Conservation (phyloP, 2,888 invertebrate genomes). For the Hydrotaea diabolus region DNA sequence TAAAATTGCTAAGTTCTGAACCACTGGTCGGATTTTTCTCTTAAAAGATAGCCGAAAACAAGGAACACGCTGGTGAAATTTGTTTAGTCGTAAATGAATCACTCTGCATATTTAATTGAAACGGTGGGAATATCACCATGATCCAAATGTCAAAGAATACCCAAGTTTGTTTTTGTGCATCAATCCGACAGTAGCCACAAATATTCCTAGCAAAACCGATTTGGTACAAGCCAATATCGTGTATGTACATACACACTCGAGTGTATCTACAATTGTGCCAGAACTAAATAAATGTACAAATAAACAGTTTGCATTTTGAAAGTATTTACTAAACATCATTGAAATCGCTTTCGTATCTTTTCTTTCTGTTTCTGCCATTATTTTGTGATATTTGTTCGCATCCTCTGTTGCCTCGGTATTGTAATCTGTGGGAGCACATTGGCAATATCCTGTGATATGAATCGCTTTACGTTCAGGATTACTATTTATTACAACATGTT, state of each 20-base stretch:
- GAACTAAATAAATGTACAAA: constrained; percentile 25
- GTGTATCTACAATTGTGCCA: background rate
- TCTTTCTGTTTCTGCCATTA: background rate
- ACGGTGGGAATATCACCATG: too few relatives aligned
- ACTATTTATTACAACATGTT: constrained; percentile 16
- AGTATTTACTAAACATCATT: constrained; percentile 54
- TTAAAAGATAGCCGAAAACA: too few relatives aligned
- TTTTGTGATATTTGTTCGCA: background rate
- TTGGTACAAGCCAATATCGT: background rate
- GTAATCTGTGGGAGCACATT: background rate
- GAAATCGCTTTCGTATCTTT: constrained; percentile 34
- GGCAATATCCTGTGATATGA: constrained; percentile 11
- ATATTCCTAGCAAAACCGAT: too few relatives aligned
- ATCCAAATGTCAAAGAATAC: too few relatives aligned
- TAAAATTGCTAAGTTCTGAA: too few relatives aligned
- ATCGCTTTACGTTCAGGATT: background rate
- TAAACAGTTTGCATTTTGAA: constrained; percentile 54
- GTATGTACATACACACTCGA: background rate
- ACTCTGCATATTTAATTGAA: too few relatives aligned
- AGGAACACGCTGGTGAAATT: too few relatives aligned
- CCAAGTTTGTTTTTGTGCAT: too few relatives aligned
- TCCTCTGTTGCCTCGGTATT: background rate
- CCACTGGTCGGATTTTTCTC: too few relatives aligned
- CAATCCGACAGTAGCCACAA: too few relatives aligned
- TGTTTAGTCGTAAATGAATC: too few relatives aligned